These are phyloP conservation scores for Pristionchus exspectatus DNA, from an alignment of 2,888 invertebrate genomes.

Conservation along the genomic window DNA sequence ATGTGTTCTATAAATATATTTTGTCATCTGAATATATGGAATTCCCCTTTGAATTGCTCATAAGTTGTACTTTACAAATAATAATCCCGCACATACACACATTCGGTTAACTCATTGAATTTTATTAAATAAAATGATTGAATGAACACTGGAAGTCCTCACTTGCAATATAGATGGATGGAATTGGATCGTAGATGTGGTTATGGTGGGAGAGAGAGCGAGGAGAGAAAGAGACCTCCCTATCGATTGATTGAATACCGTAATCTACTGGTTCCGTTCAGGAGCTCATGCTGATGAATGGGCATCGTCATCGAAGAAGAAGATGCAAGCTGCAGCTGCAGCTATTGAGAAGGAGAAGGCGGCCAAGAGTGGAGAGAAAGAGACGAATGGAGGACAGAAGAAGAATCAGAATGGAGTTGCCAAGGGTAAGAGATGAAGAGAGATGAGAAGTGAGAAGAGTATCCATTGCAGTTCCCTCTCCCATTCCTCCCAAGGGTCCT, in stretches of 20 bases:
- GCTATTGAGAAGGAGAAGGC: neutral
- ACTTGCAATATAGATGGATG: slow-evolving; percentile 3
- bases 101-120: neutral
- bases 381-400: neutral
- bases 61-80: slow-evolving; percentile 2
- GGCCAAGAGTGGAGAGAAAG: too few species aligned
- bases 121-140: slow-evolving; percentile 26
- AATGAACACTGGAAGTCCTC: neutral
- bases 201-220: neutral
- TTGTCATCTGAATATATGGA: neutral
- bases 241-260: neutral
- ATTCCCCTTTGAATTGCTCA: neutral
- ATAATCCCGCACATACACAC: neutral
- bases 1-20: neutral
- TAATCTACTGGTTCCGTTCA: neutral
- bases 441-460: neutral
- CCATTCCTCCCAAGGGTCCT: neutral
- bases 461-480: slow-evolving; percentile 15
- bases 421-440: neutral
- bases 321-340: slow-evolving; percentile 52
- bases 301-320: slow-evolving; percentile 51
- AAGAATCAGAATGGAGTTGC: slow-evolving; percentile 23
- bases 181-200: neutral
- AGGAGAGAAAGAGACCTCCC: neutral
- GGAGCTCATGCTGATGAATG: slow-evolving; percentile 52